These are phyloP conservation scores for Drosophila nasuta DNA, from an alignment of 1,140 invertebrate genomes.

Conservation along the genomic window DNA sequence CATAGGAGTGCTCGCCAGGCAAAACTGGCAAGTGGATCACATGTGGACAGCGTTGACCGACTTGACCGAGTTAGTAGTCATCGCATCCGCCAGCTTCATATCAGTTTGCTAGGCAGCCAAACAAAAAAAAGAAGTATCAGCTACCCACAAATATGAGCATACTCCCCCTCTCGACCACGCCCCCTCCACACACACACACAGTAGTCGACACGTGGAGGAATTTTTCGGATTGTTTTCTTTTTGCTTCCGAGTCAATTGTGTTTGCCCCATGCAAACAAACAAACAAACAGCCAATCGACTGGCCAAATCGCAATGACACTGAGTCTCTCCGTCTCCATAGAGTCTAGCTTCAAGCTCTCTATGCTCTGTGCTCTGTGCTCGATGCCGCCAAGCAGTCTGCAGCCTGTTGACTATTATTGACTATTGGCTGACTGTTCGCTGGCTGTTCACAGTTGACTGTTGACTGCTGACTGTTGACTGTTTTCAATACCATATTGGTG, in stretches of 20 bases:
- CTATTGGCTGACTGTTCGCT: slow-evolving; percentile 42
- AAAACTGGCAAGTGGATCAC: slow-evolving; percentile 56
- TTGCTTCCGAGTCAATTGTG: slow-evolving; percentile 67
- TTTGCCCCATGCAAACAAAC: slow-evolving; percentile 62
- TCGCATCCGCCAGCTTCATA: slow-evolving; percentile 39
- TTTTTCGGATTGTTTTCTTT: slow-evolving; percentile 27
- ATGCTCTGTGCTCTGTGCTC: neutral
- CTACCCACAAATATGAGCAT: slow-evolving; percentile 12
- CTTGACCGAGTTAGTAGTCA: slow-evolving; percentile 44
- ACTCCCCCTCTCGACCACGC: neutral
- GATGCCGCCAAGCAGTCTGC: slow-evolving; percentile 74
- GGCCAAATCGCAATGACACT: slow-evolving; percentile 5
- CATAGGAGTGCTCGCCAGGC: slow-evolving; percentile 53
- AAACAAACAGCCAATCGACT: slow-evolving; percentile 24
- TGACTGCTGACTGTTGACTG: slow-evolving; percentile 52
- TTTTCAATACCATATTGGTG: slow-evolving; percentile 80
- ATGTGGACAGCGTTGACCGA: slow-evolving; percentile 67
- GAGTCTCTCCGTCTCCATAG: slow-evolving; percentile 1
- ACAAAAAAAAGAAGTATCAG: neutral
- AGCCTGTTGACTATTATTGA: slow-evolving; percentile 3
- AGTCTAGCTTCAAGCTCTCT: neutral
- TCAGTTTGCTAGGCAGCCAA: slow-evolving; percentile 43
- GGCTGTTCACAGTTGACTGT: slow-evolving; percentile 33
- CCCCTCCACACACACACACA: neutral
- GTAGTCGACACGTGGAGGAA: slow-evolving; percentile 59